A percentile compares a stretch with the other conserved stretches of the same genome.
Conservation (phyloP, 2,888 invertebrate genomes). For the Tachina lurida region DNA sequence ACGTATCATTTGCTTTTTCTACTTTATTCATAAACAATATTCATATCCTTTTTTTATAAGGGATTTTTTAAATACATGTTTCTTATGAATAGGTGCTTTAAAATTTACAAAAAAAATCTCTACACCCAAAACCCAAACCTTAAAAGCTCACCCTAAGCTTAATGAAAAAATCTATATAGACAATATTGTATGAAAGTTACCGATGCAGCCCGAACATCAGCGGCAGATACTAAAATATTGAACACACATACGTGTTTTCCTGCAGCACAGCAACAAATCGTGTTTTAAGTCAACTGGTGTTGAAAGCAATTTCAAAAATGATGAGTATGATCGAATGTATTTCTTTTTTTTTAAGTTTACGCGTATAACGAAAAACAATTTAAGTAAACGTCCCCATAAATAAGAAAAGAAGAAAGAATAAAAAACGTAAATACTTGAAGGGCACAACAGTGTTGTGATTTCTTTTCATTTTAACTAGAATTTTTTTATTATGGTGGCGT, state of each 20-base stretch:
- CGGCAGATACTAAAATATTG: slow-evolving; percentile 35
- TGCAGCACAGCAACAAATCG: slow-evolving; percentile 60
- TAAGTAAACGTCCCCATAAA: slow-evolving; percentile 76
- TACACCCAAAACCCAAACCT: not conserved
- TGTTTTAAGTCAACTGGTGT: slow-evolving; percentile 77
- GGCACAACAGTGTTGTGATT: slow-evolving; percentile 1
- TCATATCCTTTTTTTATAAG: too few relatives aligned
- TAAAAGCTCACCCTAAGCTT: not conserved
- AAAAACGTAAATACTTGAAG: not conserved
- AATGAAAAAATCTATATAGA: slow-evolving; percentile 39
- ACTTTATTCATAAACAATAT: too few relatives aligned
- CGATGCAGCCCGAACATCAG: slow-evolving; percentile 37
- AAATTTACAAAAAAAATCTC: not conserved
- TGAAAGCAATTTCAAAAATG: slow-evolving; percentile 82
- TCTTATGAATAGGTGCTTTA: too few relatives aligned
- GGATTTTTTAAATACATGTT: too few relatives aligned
- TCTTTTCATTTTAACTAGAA: slow-evolving; percentile 45
- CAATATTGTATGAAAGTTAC: slow-evolving; percentile 42
- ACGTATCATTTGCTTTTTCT: too few relatives aligned
- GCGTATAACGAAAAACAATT: slow-evolving; percentile 63
- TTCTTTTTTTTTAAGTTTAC: slow-evolving; percentile 26
- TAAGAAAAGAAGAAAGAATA: not conserved
- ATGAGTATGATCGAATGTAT: slow-evolving; percentile 80
- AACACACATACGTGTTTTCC: slow-evolving; percentile 5
- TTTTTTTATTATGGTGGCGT: not conserved